Evolutionary conservation across 2,888 invertebrate genomes (phyloP).

Genomic region (Opisthograptis luteolata): DNA sequence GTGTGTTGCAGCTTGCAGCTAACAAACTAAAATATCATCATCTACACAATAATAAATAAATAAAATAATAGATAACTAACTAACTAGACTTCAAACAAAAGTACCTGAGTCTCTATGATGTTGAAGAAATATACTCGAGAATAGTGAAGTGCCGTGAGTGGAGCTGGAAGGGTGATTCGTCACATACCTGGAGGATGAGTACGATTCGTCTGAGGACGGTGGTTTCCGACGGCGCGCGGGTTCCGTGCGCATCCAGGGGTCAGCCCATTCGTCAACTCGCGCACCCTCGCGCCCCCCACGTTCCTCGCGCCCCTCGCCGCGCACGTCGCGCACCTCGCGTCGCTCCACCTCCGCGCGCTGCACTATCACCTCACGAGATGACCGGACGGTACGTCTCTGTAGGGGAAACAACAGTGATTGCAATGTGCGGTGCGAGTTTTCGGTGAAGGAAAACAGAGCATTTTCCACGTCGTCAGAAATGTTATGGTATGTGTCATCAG

Average conservation of each 20-base stretch:
- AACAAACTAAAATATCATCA: too few species aligned
- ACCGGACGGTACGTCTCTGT: conserved; percentile 83
- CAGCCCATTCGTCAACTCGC: conserved; percentile 95
- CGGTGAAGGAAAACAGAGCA: too few species aligned
- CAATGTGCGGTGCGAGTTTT: too few species aligned
- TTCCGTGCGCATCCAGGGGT: conserved; percentile 94
- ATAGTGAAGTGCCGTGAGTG: neutral
- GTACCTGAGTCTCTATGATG: neutral
- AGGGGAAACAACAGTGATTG: neutral
- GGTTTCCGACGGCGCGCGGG: conserved; percentile 71
- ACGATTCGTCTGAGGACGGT: conserved; percentile 75
- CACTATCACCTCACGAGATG: conserved; percentile 87
- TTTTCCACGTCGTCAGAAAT: too few species aligned
- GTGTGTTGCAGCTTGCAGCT: too few species aligned
- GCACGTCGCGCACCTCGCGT: conserved; percentile 43
- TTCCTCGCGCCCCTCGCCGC: conserved; percentile 43
- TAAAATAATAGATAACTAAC: too few species aligned
- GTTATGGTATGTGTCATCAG: too few species aligned
- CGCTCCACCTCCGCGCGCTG: conserved; percentile 85
- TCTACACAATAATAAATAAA: too few species aligned
- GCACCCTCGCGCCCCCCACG: conserved; percentile 67
- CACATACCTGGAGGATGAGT: conserved; percentile 75
- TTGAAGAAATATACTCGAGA: neutral
- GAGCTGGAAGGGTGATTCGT: too few species aligned
- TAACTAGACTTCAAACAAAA: neutral